Evolutionary conservation across 2,113 vertebrate genomes (phyloP), one percentile per base, ranked within the genome.

Genomic region (Callocephalon fimbriatum): DNA sequence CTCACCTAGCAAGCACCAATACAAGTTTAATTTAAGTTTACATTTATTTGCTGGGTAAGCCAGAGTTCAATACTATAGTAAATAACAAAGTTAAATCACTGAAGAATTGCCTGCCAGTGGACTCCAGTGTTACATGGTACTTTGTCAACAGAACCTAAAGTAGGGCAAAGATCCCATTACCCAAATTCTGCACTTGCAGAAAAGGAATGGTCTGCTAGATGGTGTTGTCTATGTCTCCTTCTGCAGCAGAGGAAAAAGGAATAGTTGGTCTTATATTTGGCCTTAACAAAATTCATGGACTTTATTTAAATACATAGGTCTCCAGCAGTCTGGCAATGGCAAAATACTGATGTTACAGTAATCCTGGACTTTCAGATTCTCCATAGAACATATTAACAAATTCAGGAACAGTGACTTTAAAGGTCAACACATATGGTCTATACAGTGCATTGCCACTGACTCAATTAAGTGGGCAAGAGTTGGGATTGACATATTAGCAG

Each of bases 281-380:
- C 61, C 50, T 95, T 82, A 83, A 42, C 83, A 95, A 97, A 91
- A 72, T 56, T 80, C 15, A 90, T 11, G 32, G 53, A 70, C 9
- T 88, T 78, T 18, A 88, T 90, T 92, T 71, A 88, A 96, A 82
- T 50, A 45, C 3, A 40, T 4, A 79, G 23, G 7, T 84, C 48
- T 88, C 23, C 65, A 81, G 45, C 27, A 87, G 87, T 71, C 44
- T 73, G 51, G n/a, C 73, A 77, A 67, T 79, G 21, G 59, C 15
- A 82, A 96, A 95, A 76, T 54, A 96, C 18, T 77, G 48, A 83
- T 61, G 38, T 76, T 82, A 38, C 8, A 59, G 42, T 67, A 86
- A 93, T 32, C 62, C 35, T 87, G 68, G 63, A 72, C 78, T 84
- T 93, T 73, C 42, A 89, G 38, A 85, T 35, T 80, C 38, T 59